Evolutionary conservation across 2,888 invertebrate species (phyloP).

Genomic region (Dromius quadrimaculatus): DNA sequence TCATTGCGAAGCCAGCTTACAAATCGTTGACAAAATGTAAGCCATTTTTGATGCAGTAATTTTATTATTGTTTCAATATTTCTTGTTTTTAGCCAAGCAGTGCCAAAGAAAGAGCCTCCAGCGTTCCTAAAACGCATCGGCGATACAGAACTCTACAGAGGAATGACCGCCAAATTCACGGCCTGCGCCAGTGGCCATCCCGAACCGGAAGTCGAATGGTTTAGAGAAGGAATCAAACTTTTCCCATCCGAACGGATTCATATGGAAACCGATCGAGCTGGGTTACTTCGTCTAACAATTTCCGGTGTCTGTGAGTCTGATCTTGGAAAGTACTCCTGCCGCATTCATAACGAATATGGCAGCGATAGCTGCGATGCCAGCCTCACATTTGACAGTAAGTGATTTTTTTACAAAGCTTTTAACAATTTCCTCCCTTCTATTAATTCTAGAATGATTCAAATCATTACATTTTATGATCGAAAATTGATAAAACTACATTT

Average conservation of each 20-base stretch:
- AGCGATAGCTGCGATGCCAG: slow-evolving; percentile 84
- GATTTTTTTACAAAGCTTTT: neutral
- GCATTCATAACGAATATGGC: slow-evolving; percentile 87
- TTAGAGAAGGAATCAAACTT: slow-evolving; percentile 81
- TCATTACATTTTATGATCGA: too few relatives aligned
- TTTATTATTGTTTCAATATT: neutral
- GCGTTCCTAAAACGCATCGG: slow-evolving; percentile 91
- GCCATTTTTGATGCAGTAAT: neutral
- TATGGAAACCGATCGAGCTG: slow-evolving; percentile 86
- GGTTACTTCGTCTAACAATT: slow-evolving; percentile 85
- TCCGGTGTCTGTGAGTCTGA: slow-evolving; percentile 83
- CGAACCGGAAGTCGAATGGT: slow-evolving; percentile 90
- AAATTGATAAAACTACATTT: too few relatives aligned
- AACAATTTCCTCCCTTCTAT: neutral
- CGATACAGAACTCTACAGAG: slow-evolving; percentile 87
- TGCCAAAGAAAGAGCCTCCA: slow-evolving; percentile 84
- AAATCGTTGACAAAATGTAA: slow-evolving; percentile 86
- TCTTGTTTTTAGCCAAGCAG: slow-evolving; percentile 78
- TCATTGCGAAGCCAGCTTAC: slow-evolving; percentile 78
- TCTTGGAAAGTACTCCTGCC: slow-evolving; percentile 86
- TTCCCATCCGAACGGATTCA: slow-evolving; percentile 86
- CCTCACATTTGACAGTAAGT: slow-evolving; percentile 84
- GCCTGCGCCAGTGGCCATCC: slow-evolving; percentile 90
- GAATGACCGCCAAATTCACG: slow-evolving; percentile 93
- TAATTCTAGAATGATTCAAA: too few relatives aligned